phyloP scores from a whole-genome alignment of 2,113 vertebrate genomes.

The Bostrychus sinensis region DNA sequence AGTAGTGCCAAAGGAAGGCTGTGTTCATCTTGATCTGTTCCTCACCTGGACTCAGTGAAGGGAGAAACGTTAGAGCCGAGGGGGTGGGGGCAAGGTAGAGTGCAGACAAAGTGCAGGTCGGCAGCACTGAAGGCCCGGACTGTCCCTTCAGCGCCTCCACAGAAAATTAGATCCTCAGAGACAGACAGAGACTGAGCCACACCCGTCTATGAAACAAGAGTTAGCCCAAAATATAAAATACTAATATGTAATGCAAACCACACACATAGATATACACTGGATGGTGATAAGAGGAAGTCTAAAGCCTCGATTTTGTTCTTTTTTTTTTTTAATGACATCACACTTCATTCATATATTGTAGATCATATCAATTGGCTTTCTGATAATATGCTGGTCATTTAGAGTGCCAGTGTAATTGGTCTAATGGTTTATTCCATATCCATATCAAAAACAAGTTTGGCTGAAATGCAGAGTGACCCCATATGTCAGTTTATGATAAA shows the following conservation, averaged over 20 bases:
- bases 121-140: slow-evolving; percentile 88
- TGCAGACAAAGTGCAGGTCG: slow-evolving; percentile 90
- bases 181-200: slow-evolving; percentile 84
- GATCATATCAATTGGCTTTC: too few species aligned
- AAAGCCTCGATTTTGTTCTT: too few species aligned
- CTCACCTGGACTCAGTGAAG: slow-evolving; percentile 88
- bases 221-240: neutral
- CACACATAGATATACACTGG: too few species aligned
- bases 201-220: slow-evolving; percentile 51
- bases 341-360: too few species aligned
- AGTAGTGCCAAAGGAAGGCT: slow-evolving; percentile 25
- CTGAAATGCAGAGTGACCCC: neutral
- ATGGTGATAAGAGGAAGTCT: too few species aligned
- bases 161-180: slow-evolving; percentile 92
- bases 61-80: slow-evolving; percentile 85
- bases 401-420: neutral
- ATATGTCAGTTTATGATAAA: slow-evolving; percentile 16
- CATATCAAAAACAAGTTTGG: neutral
- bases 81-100: slow-evolving; percentile 88
- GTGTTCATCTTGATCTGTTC: slow-evolving; percentile 15
- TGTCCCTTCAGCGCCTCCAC: slow-evolving; percentile 89
- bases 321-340: too few species aligned
- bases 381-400: too few species aligned
- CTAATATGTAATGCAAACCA: neutral
- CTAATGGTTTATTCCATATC: too few species aligned